Conservation (phyloP, 2,797 vertebrate genomes). For the Sebastes hubbsi region DNA sequence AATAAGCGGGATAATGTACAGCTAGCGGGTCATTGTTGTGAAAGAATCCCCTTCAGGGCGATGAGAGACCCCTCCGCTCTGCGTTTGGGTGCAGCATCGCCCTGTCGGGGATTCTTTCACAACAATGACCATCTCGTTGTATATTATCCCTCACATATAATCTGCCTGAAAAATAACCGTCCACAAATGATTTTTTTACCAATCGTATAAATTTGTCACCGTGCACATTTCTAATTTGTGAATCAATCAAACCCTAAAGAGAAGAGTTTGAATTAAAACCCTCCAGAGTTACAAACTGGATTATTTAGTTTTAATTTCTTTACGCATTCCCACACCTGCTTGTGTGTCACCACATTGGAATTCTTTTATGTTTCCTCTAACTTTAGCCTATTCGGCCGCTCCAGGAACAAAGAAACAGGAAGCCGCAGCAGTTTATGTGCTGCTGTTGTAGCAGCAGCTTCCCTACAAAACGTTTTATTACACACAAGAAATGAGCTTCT, state of each 20-base stretch:
- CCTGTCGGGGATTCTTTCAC: too few relatives aligned
- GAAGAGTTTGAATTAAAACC: background rate
- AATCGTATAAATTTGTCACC: too few relatives aligned
- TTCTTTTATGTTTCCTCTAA: slow-evolving; percentile 2
- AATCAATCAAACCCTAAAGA: background rate
- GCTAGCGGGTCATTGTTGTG: too few relatives aligned
- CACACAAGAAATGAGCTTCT: background rate
- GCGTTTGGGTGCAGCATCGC: too few relatives aligned
- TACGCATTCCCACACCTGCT: background rate
- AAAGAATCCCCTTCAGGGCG: too few relatives aligned
- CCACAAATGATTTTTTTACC: background rate
- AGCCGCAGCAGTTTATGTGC: background rate
- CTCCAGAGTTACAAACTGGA: background rate
- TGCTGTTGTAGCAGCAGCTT: background rate
- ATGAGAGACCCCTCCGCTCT: too few relatives aligned
- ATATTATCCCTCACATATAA: background rate
- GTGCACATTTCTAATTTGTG: background rate
- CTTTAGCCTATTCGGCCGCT: background rate
- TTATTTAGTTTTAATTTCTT: background rate
- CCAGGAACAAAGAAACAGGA: slow-evolving; percentile 14
- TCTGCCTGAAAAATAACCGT: background rate
- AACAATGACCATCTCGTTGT: too few relatives aligned
- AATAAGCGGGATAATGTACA: too few relatives aligned
- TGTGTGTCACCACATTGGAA: slow-evolving; percentile 13
- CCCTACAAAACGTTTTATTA: background rate